Evolutionary conservation across 2,797 vertebrate species (phyloP).

Genomic region (Myotis findleyi): DNA sequence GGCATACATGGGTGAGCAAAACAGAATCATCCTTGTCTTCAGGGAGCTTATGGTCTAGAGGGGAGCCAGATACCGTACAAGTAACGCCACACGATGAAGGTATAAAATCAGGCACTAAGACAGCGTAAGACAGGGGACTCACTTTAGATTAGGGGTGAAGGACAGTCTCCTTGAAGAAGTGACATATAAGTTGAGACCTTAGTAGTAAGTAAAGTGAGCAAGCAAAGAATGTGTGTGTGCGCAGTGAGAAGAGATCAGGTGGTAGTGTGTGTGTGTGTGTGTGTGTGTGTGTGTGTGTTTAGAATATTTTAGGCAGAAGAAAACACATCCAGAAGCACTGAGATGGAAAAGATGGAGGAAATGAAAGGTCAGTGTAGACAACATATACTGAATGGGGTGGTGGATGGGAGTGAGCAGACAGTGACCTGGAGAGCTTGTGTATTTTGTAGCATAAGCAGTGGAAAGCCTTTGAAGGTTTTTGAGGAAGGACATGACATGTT

Average conservation of each 20-base stretch:
- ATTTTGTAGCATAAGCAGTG: not conserved
- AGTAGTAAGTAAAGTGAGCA: not conserved
- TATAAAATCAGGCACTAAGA: not conserved
- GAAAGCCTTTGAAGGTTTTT: constrained; percentile 35
- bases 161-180: not conserved
- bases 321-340: not conserved
- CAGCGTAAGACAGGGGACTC: not conserved
- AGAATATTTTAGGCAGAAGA: not conserved
- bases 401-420: not conserved
- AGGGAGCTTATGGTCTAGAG: not conserved
- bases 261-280: not conserved
- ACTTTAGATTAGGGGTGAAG: not conserved
- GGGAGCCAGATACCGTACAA: not conserved
- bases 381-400: not conserved
- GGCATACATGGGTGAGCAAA: not conserved
- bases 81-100: not conserved
- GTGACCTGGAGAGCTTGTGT: not conserved
- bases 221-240: not conserved
- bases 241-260: not conserved
- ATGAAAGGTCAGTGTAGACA: not conserved
- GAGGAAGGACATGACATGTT: constrained; percentile 33
- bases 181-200: not conserved
- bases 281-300: not conserved
- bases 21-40: not conserved
- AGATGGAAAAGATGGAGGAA: not conserved